phyloP scores from a whole-genome alignment of 2,888 invertebrate genomes.

The Cremastinae sp. region DNA sequence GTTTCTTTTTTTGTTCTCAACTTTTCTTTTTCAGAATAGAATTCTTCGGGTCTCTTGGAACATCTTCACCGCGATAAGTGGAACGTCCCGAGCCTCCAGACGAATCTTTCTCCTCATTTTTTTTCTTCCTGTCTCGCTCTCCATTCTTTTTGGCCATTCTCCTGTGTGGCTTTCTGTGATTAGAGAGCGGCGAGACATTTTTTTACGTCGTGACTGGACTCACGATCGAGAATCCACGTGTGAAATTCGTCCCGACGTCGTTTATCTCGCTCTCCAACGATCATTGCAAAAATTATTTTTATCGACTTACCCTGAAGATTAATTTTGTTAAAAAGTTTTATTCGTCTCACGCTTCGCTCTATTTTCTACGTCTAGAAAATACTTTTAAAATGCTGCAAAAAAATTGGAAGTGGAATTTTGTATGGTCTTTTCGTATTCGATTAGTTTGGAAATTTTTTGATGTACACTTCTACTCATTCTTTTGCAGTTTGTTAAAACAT shows the following conservation, averaged over 20 bases:
- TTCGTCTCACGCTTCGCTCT: too few relatives aligned
- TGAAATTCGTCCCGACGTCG: not conserved
- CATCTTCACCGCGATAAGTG: too few relatives aligned
- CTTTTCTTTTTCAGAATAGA: not conserved
- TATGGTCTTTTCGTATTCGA: too few relatives aligned
- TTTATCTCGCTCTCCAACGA: slow-evolving; percentile 25
- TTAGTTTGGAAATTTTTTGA: too few relatives aligned
- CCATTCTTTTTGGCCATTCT: slow-evolving; percentile 19
- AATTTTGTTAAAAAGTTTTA: too few relatives aligned
- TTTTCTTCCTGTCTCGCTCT: not conserved
- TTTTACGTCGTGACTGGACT: slow-evolving; percentile 45
- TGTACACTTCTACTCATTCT: too few relatives aligned
- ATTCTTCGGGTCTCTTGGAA: not conserved
- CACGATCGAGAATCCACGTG: slow-evolving; percentile 9
- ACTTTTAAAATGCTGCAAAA: too few relatives aligned
- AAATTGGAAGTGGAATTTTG: too few relatives aligned
- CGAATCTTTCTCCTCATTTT: slow-evolving; percentile 18
- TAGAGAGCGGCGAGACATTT: slow-evolving; percentile 45
- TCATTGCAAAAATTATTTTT: too few relatives aligned
- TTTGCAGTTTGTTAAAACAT: too few relatives aligned
- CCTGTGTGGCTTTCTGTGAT: slow-evolving; percentile 34
- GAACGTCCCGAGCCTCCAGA: slow-evolving; percentile 16
- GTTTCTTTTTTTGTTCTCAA: not conserved
- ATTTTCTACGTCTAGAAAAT: too few relatives aligned
- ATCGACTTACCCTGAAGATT: too few relatives aligned